A percentile compares a stretch with the other conserved stretches of the same genome.
phyloP scores from a whole-genome alignment of 2,888 invertebrate species.

The Rotaria socialis region DNA sequence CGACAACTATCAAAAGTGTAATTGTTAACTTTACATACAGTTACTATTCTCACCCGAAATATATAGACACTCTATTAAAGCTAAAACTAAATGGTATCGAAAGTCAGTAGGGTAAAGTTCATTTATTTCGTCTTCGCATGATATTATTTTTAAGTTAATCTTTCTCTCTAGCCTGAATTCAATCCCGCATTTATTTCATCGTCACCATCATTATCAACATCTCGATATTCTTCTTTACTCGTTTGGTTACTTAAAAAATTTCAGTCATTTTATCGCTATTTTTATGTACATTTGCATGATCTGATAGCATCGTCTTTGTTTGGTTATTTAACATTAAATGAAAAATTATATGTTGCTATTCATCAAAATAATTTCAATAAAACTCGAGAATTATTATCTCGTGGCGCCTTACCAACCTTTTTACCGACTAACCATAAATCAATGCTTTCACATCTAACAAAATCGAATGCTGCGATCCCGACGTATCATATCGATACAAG shows the following conservation, averaged over 20 bases:
- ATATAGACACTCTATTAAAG: no score
- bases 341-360: constrained; percentile 15
- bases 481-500: neutral
- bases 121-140: no score
- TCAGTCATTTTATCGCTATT: constrained; percentile 19
- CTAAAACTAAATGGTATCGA: no score
- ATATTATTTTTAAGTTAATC: no score
- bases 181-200: neutral
- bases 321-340: constrained; percentile 34
- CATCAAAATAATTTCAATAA: neutral
- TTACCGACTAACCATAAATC: neutral
- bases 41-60: no score
- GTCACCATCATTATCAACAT: neutral
- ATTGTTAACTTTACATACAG: no score
- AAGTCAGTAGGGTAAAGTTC: no score
- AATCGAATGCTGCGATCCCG: neutral
- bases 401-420: neutral
- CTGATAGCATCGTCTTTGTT: constrained; percentile 3
- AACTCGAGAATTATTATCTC: neutral
- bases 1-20: no score
- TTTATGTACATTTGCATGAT: constrained; percentile 16
- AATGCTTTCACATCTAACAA: neutral
- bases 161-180: neutral
- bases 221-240: neutral
- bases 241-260: neutral